Evolutionary conservation across 2,113 vertebrate species (phyloP).

Genomic region (Dinomys branickii): DNA sequence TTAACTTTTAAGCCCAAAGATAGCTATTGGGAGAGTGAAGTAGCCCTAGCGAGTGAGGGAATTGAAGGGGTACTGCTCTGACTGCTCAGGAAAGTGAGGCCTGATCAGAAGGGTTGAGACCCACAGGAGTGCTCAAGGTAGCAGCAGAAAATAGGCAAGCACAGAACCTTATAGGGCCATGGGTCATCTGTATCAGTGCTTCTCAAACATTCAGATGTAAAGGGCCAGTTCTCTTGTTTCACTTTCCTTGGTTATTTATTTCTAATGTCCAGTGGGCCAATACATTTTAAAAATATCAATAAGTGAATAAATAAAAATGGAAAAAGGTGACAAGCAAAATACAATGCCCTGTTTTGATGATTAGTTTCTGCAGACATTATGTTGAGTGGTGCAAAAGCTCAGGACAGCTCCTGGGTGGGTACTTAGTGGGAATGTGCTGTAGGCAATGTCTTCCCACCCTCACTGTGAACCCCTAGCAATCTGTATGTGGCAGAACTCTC

Average conservation of each 20-base stretch:
- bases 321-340: neutral
- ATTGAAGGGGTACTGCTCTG: neutral
- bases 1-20: slow-evolving; percentile 3
- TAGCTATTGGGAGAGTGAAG: neutral
- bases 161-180: neutral
- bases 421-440: neutral
- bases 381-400: neutral
- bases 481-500: neutral
- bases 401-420: neutral
- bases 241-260: neutral
- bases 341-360: neutral
- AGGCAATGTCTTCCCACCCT: neutral
- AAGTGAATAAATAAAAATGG: neutral
- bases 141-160: neutral
- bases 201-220: neutral
- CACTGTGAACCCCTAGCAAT: rapidly evolving
- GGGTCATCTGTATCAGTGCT: neutral
- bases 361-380: neutral
- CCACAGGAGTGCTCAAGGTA: neutral
- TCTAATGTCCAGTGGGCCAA: neutral
- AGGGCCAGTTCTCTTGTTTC: neutral
- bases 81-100: neutral
- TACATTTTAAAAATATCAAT: neutral
- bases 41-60: neutral
- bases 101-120: neutral